phyloP scores from a whole-genome alignment of 1,140 invertebrate genomes.

The Macrobrachium nipponense region DNA sequence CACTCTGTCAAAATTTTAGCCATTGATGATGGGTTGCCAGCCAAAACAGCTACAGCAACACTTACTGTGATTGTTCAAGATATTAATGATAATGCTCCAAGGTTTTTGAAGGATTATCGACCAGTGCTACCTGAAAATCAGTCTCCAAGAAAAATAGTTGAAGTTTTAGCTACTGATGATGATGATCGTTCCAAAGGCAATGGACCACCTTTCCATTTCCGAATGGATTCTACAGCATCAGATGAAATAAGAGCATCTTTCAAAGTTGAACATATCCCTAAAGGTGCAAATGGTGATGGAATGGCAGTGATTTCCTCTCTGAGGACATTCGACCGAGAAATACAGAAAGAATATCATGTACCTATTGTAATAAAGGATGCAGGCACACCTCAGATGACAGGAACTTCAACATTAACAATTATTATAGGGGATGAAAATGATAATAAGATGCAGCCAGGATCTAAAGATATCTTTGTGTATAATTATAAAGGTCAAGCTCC shows the following conservation, averaged over 20 bases:
- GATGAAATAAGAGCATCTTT: constrained; percentile 92
- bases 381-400: constrained; percentile 92
- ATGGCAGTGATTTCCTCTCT: constrained; percentile 93
- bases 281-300: constrained; percentile 93
- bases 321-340: constrained; percentile 92
- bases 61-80: constrained; percentile 95
- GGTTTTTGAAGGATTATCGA: constrained; percentile 82
- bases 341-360: constrained; percentile 94
- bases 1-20: constrained; percentile 96
- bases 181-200: constrained; percentile 94
- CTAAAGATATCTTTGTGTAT: constrained; percentile 96
- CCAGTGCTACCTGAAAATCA: constrained; percentile 92
- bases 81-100: constrained; percentile 88
- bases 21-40: constrained; percentile 93
- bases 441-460: constrained; percentile 96
- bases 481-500: constrained; percentile 80
- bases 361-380: constrained; percentile 94
- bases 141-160: constrained; percentile 88
- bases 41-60: constrained; percentile 95
- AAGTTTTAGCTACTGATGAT: constrained; percentile 94
- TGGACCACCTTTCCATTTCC: constrained; percentile 93
- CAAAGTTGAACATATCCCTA: constrained; percentile 94
- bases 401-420: constrained; percentile 86
- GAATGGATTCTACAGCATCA: constrained; percentile 92
- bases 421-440: constrained; percentile 96